phyloP scores from a whole-genome alignment of 2,888 invertebrate species.

The Periphyllus acericola region DNA sequence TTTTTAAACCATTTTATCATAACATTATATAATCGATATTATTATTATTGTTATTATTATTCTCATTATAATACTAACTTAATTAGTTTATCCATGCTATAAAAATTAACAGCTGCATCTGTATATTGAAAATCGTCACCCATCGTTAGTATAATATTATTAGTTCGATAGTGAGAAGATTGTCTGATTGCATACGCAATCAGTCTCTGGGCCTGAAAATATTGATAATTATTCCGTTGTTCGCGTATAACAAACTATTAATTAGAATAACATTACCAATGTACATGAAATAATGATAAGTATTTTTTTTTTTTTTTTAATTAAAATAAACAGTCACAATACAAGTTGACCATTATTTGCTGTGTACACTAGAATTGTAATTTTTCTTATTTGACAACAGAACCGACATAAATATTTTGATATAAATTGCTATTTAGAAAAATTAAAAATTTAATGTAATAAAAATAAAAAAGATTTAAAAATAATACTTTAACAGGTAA shows the following conservation, averaged over 20 bases:
- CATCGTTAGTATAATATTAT: slow-evolving; percentile 75
- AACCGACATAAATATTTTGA: too few relatives aligned
- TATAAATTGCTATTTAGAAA: too few relatives aligned
- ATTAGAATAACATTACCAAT: background rate
- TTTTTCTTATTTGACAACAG: too few relatives aligned
- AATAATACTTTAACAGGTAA: background rate
- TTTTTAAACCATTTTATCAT: too few relatives aligned
- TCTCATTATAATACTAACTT: slow-evolving; percentile 65
- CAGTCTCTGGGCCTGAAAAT: slow-evolving; percentile 38
- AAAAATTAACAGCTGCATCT: slow-evolving; percentile 72
- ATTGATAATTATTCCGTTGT: background rate
- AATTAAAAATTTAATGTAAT: too few relatives aligned
- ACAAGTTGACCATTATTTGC: too few relatives aligned
- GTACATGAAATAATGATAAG: too few relatives aligned
- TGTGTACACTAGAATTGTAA: too few relatives aligned
- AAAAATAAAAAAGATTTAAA: background rate
- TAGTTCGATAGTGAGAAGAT: slow-evolving; percentile 68
- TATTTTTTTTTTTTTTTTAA: too few relatives aligned
- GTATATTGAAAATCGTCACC: slow-evolving; percentile 76
- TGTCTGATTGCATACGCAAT: slow-evolving; percentile 32
- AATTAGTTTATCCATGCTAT: slow-evolving; percentile 72
- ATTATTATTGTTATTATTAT: too few relatives aligned
- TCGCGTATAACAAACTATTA: background rate
- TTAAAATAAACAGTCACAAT: too few relatives aligned
- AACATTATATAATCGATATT: too few relatives aligned